Evolutionary conservation across 2,797 vertebrate species (phyloP), one percentile per base, ranked within the genome.

Genomic region (Helostoma temminkii): DNA sequence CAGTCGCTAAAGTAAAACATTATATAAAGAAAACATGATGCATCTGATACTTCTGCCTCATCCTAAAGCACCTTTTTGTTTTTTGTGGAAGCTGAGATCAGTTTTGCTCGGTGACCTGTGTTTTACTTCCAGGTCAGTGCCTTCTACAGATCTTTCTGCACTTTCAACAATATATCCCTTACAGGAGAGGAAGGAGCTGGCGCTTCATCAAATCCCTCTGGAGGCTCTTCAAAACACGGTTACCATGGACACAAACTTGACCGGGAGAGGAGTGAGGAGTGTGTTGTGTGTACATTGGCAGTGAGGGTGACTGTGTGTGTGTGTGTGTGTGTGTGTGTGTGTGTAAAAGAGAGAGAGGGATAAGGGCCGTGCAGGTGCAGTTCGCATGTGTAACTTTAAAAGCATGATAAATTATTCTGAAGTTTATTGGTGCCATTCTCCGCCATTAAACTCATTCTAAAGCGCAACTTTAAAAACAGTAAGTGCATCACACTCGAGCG

Each of bases 221-320:
- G 87, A 71, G 74, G 58, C 73, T 65, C 87, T 80, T 92, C 83
- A 90, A 93, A 83, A 93, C 89, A 90, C 82, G 41, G 92, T 94
- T 92, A 52, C 89, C 87, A 91, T 90, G 84, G 88, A 74, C 85
- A 89, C 90, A 72, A 76, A 90, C 79, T 80, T 83, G 78, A 86
- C 84, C 80, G 49, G 63, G 67, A 66, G 66, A 73, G 82, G 57
- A 72, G 64, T 48, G 84, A 36, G 75, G 49, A 26, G 71, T 49
- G 69, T 60, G 63, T 80, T 70, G 68, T 76, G 48, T 64, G 19
- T 53, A 4, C 62, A 55, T 55, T n/a, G n/a, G 68, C 52, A 55
- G 25, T 61, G 10, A 43, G 15, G 26, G 21, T 45, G 39, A 25
- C 48, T n/a, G 70, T 10, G 64, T 41, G 32, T 30, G 69, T 36